Evolutionary conservation across 2,797 vertebrate species (phyloP).

Genomic region (Oreochromis mossambicus): DNA sequence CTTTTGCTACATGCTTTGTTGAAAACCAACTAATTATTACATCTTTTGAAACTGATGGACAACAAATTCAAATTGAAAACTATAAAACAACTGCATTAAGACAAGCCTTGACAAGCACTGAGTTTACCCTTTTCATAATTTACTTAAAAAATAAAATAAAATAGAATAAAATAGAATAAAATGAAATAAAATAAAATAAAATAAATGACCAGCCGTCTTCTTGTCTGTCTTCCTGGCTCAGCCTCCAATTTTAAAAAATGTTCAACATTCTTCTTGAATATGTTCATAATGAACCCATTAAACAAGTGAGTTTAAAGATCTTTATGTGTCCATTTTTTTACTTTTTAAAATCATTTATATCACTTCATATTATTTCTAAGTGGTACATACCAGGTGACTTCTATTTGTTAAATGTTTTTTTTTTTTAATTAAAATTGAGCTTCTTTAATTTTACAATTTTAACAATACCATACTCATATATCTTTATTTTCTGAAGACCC

Average conservation of each 20-base stretch:
- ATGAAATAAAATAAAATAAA: neutral
- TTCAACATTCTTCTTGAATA: neutral
- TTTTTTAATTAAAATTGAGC: neutral
- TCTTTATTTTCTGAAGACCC: constrained; percentile 1
- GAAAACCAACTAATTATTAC: neutral
- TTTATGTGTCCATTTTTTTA: neutral
- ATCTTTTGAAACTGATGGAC: neutral
- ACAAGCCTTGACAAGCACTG: neutral
- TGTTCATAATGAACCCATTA: neutral
- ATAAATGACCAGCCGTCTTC: neutral
- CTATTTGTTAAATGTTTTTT: neutral
- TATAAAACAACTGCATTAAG: neutral
- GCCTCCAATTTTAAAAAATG: neutral
- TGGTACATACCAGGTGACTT: neutral
- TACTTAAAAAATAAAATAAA: neutral
- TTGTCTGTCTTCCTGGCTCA: neutral
- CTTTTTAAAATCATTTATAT: neutral
- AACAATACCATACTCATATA: constrained; percentile 2
- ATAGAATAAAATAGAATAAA: no score
- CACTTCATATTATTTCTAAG: constrained; percentile 1
- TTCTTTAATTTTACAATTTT: neutral
- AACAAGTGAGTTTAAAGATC: neutral
- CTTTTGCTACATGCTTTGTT: neutral
- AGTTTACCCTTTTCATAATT: neutral
- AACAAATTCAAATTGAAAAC: neutral